phyloP scores from a whole-genome alignment of 2,797 vertebrate species.

The Bovichtus diacanthus region DNA sequence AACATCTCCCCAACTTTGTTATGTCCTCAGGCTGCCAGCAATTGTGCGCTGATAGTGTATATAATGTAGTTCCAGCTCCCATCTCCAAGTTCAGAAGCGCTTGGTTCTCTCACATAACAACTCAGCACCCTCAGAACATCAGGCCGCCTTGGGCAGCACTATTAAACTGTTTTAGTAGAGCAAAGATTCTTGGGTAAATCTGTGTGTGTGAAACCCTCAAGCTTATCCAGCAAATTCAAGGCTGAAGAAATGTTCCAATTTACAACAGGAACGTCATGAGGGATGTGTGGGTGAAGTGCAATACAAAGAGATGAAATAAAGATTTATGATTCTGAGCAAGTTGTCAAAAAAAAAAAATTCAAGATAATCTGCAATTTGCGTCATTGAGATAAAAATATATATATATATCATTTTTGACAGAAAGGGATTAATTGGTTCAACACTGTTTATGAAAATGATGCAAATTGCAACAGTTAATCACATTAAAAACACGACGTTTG shows the following conservation, averaged over 20 bases:
- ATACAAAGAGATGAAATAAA: constrained; percentile 54
- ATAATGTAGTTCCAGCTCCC: constrained; percentile 68
- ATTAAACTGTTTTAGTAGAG: constrained; percentile 72
- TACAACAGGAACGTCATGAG: constrained; percentile 34
- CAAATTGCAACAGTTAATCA: constrained; percentile 58
- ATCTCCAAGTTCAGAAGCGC: constrained; percentile 71
- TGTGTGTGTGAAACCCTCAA: constrained; percentile 63
- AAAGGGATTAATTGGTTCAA: constrained; percentile 42
- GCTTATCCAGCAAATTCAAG: constrained; percentile 54
- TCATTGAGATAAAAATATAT: constrained; percentile 52
- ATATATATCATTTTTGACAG: constrained; percentile 43
- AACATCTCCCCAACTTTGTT: constrained; percentile 70
- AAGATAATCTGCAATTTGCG: constrained; percentile 49
- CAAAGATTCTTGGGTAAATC: constrained; percentile 67
- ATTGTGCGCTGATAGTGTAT: constrained; percentile 65
- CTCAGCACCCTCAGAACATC: constrained; percentile 56
- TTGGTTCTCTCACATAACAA: constrained; percentile 62
- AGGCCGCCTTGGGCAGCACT: constrained; percentile 56
- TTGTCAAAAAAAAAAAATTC: constrained; percentile 47
- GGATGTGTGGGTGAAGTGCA: constrained; percentile 54
- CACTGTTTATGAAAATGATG: constrained; percentile 41
- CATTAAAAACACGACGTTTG: constrained; percentile 46
- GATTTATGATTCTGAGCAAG: constrained; percentile 41
- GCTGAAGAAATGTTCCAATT: constrained; percentile 47
- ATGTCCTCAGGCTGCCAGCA: constrained; percentile 72